Percentiles rank a stretch among this genome's conserved stretches.
phyloP scores from a whole-genome alignment of 2,888 invertebrate genomes.

The Eueremaeus valkanovi region DNA sequence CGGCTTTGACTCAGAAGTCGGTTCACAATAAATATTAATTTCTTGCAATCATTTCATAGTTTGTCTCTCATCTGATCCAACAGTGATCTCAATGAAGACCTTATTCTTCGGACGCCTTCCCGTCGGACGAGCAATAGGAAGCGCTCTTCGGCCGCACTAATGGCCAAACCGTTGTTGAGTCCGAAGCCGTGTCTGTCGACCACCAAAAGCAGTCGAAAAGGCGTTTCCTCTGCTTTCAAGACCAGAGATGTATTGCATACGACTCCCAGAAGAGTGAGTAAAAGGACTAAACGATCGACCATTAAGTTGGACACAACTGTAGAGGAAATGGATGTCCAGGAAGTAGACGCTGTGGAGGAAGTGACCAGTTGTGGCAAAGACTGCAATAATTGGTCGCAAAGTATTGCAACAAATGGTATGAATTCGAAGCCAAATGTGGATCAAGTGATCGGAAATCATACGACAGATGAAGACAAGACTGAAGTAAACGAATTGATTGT shows the following conservation, averaged over 20 bases:
- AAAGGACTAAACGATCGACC: background rate
- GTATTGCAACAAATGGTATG: too few relatives aligned
- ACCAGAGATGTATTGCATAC: background rate
- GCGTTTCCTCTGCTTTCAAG: background rate
- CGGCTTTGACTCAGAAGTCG: background rate
- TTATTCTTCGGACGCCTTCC: background rate
- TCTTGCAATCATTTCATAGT: background rate
- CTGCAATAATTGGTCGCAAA: too few relatives aligned
- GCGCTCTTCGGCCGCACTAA: background rate
- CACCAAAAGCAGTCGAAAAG: background rate
- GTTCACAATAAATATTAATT: background rate
- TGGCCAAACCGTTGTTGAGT: too few relatives aligned
- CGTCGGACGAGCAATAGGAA: conserved; percentile 21
- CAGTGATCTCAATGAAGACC: background rate
- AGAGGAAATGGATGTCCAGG: background rate
- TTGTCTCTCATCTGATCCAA: background rate
- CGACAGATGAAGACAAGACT: too few relatives aligned
- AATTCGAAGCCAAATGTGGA: too few relatives aligned
- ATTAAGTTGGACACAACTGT: conserved; percentile 14
- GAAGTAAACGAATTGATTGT: too few relatives aligned
- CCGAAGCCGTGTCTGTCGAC: too few relatives aligned
- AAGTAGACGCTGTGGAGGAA: background rate
- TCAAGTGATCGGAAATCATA: too few relatives aligned
- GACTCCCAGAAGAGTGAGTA: background rate
- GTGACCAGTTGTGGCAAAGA: too few relatives aligned